Evolutionary conservation across 2,888 invertebrate genomes (phyloP).

Genomic region (Nesidiocoris tenuis): DNA sequence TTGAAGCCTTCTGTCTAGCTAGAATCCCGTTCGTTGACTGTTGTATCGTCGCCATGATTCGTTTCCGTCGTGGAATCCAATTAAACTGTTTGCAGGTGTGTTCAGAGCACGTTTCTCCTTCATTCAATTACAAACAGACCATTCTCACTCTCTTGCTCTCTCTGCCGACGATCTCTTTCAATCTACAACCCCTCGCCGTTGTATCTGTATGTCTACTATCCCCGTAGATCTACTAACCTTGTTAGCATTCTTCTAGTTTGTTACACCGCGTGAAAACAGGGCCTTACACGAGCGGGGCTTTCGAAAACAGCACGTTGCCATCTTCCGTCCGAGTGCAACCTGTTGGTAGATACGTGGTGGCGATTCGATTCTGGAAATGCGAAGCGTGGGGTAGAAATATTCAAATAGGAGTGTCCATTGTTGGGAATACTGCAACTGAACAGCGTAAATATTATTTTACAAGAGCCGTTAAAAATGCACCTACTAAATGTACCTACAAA

Average conservation of each 20-base stretch:
- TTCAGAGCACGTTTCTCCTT: constrained; percentile 34
- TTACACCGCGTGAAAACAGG: constrained; percentile 27
- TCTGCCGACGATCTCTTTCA: neutral
- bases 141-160: neutral
- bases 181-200: neutral
- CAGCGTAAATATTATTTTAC: too few relatives aligned
- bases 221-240: constrained; percentile 1
- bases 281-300: neutral
- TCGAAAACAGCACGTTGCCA: neutral
- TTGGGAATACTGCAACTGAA: too few relatives aligned
- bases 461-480: too few relatives aligned
- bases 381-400: too few relatives aligned
- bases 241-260: constrained; percentile 40
- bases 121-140: constrained; percentile 26
- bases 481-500: too few relatives aligned
- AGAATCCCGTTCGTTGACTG: neutral
- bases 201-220: neutral
- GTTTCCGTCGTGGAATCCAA: constrained; percentile 14
- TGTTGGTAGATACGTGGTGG: too few relatives aligned
- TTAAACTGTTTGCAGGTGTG: constrained; percentile 38
- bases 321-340: neutral
- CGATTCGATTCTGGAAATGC: too few relatives aligned
- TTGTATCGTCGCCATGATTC: neutral
- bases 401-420: too few relatives aligned
- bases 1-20: neutral